Percentiles rank a stretch among this genome's conserved stretches.
Conservation (phyloP, 2,113 vertebrate species). For the Ophiodon elongatus region DNA sequence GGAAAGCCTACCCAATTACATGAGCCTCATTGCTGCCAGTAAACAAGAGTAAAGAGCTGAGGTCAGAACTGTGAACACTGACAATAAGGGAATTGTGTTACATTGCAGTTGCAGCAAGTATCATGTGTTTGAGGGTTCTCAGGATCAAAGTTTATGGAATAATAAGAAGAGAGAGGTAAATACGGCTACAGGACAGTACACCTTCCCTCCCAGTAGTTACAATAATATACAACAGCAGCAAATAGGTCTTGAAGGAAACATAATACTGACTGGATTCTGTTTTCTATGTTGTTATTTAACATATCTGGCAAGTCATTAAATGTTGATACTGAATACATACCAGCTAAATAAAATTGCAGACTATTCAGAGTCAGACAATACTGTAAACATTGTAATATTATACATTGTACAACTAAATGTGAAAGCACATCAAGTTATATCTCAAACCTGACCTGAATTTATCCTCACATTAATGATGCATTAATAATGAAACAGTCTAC, state of each 20-base stretch:
- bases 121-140: neutral
- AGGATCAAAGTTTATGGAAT: neutral
- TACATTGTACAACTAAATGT: neutral
- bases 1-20: slow-evolving; percentile 15
- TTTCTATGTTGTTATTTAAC: neutral
- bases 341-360: neutral
- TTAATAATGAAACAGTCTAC: neutral
- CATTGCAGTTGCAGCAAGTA: neutral
- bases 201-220: neutral
- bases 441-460: neutral
- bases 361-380: too few relatives aligned
- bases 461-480: too few relatives aligned
- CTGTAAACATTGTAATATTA: neutral
- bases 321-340: neutral
- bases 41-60: slow-evolving; percentile 35
- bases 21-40: slow-evolving; percentile 28
- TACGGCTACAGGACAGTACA: neutral
- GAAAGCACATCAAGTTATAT: neutral
- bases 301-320: neutral
- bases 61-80: neutral
- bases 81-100: slow-evolving; percentile 26
- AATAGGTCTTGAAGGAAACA: neutral
- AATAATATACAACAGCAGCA: neutral
- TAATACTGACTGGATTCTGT: neutral
- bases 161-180: neutral